phyloP scores from a whole-genome alignment of 2,888 invertebrate species.

The Altica lythri region DNA sequence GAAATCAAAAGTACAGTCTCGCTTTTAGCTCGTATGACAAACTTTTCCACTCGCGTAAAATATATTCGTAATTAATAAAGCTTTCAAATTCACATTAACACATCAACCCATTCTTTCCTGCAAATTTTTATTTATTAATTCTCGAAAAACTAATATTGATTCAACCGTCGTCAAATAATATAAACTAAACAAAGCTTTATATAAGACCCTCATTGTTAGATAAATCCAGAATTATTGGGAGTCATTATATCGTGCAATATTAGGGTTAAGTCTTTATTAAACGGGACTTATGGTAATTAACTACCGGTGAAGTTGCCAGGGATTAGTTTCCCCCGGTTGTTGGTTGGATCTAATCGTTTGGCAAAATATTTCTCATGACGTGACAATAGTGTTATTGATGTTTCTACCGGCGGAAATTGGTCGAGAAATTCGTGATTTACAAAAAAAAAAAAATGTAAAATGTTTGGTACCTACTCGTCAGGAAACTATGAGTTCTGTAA shows the following conservation, averaged over 20 bases:
- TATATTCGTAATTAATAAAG: no score
- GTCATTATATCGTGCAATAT: slow-evolving; percentile 28
- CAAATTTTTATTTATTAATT: slow-evolving; percentile 27
- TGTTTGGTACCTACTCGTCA: no score
- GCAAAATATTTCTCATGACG: slow-evolving; percentile 26
- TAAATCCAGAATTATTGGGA: slow-evolving; percentile 18
- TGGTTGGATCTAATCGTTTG: slow-evolving; percentile 11
- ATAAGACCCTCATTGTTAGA: slow-evolving; percentile 10
- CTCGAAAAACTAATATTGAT: slow-evolving; percentile 25
- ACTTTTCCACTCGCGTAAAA: no score
- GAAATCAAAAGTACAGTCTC: no score
- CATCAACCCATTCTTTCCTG: no score
- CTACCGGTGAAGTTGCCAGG: slow-evolving; percentile 16
- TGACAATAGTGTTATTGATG: slow-evolving; percentile 21
- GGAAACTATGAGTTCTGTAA: no score
- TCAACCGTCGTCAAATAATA: slow-evolving; percentile 14
- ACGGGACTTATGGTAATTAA: slow-evolving; percentile 32
- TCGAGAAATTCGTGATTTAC: no score
- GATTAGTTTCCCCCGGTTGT: slow-evolving; percentile 17
- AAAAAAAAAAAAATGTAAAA: no score
- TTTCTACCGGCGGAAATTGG: no score
- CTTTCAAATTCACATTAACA: no score
- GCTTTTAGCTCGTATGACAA: no score
- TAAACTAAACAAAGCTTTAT: slow-evolving; percentile 14
- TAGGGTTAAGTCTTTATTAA: slow-evolving; percentile 30